phyloP scores from a whole-genome alignment of 2,888 invertebrate species.

The Cheilosia urbana region DNA sequence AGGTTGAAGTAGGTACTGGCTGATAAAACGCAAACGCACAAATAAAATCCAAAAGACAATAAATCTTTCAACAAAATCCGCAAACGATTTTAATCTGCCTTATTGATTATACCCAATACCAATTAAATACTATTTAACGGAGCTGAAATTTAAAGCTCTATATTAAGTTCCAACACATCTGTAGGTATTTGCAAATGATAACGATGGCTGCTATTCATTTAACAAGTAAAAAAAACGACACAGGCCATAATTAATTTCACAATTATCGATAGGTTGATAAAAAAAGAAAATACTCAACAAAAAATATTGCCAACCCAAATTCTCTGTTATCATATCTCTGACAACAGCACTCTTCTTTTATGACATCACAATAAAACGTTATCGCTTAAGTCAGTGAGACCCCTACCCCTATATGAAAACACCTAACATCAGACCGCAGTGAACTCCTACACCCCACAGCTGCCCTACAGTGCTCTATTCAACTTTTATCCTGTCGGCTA shows the following conservation, averaged over 20 bases:
- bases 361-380: too few relatives aligned
- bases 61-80: slow-evolving; percentile 2
- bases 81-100: slow-evolving; percentile 5
- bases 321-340: too few relatives aligned
- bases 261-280: too few relatives aligned
- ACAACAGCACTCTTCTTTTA: too few relatives aligned
- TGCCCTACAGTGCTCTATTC: neutral
- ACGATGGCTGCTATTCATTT: too few relatives aligned
- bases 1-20: neutral
- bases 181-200: neutral
- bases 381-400: neutral
- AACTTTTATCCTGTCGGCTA: slow-evolving; percentile 1
- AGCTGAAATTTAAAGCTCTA: slow-evolving; percentile 9
- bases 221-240: too few relatives aligned
- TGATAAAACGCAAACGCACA: neutral
- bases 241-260: neutral
- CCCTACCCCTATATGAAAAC: neutral
- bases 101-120: slow-evolving; percentile 23
- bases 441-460: neutral
- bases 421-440: neutral
- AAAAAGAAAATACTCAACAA: too few relatives aligned
- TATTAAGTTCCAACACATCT: neutral
- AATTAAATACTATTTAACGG: slow-evolving; percentile 35
- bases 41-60: neutral
- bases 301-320: too few relatives aligned